Conservation (phyloP, 1,140 invertebrate genomes). For the Drosophila ananassae region DNA sequence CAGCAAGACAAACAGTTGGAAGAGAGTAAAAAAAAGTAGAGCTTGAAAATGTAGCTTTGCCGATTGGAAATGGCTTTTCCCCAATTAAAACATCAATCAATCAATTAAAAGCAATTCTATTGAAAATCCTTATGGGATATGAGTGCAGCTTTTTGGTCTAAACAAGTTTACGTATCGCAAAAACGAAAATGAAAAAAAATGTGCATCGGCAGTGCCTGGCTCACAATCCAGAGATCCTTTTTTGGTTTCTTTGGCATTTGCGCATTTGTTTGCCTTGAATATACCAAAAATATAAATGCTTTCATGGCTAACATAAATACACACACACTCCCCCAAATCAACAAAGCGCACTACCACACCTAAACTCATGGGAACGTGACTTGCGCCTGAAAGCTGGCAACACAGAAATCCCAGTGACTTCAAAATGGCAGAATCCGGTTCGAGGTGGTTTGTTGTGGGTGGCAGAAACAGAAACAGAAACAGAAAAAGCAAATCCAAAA, state of each 20-base stretch:
- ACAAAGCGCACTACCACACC: not conserved
- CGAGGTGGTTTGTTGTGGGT: not conserved
- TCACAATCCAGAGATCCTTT: conserved; percentile 12
- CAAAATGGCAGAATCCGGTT: conserved; percentile 52
- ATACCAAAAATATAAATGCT: conserved; percentile 68
- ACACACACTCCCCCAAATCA: conserved; percentile 3
- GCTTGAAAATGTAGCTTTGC: conserved; percentile 26
- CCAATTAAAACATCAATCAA: conserved; percentile 83
- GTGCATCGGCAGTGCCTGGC: conserved; percentile 1
- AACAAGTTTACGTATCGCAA: conserved; percentile 57
- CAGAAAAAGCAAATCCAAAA: conserved; percentile 57
- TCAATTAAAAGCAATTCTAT: conserved; percentile 81
- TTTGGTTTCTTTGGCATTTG: conserved; percentile 44
- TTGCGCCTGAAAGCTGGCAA: conserved; percentile 69
- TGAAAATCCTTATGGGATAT: conserved; percentile 71
- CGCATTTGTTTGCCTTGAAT: conserved; percentile 68
- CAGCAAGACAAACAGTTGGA: conserved; percentile 39
- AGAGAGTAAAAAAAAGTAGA: conserved; percentile 21
- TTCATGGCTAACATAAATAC: conserved; percentile 49
- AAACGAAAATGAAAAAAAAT: conserved; percentile 5
- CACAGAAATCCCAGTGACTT: conserved; percentile 54
- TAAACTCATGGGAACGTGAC: conserved; percentile 52
- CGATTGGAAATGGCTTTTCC: conserved; percentile 66
- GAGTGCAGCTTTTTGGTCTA: conserved; percentile 62
- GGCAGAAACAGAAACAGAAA: conserved; percentile 1